Conservation (phyloP, 2,797 vertebrate species). For the Phalanger gymnotis region DNA sequence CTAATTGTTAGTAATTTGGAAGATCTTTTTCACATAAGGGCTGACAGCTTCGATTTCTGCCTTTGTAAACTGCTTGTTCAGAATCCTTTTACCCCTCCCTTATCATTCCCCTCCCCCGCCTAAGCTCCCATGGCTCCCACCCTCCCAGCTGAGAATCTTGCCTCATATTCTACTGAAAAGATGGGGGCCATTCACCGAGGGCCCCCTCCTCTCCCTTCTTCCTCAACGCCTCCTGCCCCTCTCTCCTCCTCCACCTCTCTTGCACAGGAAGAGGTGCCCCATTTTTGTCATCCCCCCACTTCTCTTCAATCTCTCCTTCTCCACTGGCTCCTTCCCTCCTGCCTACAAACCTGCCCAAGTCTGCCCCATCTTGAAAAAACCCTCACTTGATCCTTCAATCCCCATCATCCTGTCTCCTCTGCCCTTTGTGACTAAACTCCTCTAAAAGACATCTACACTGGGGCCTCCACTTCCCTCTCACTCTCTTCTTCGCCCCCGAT, state of each 20-base stretch:
- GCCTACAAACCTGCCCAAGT: not conserved
- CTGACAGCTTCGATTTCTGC: not conserved
- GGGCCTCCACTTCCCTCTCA: no score
- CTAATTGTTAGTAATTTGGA: not conserved
- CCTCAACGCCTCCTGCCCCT: not conserved
- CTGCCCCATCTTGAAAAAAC: not conserved
- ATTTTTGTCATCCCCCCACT: not conserved
- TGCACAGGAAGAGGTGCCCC: not conserved
- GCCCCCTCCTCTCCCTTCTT: not conserved
- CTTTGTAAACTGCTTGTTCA: not conserved
- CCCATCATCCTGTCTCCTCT: no score
- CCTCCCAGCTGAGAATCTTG: not conserved
- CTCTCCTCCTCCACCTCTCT: not conserved
- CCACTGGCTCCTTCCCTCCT: not conserved
- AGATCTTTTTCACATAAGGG: not conserved
- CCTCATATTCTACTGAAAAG: not conserved
- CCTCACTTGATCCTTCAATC: no score
- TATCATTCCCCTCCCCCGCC: not conserved
- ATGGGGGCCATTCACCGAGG: not conserved
- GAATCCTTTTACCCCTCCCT: not conserved
- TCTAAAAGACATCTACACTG: no score
- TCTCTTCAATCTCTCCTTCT: not conserved
- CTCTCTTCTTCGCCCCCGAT: no score
- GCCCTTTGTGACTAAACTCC: no score
- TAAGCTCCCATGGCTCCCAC: not conserved